A percentile compares a stretch with the other conserved stretches of the same genome.
phyloP scores from a whole-genome alignment of 2,888 invertebrate genomes.

The Ariolimax columbianus region DNA sequence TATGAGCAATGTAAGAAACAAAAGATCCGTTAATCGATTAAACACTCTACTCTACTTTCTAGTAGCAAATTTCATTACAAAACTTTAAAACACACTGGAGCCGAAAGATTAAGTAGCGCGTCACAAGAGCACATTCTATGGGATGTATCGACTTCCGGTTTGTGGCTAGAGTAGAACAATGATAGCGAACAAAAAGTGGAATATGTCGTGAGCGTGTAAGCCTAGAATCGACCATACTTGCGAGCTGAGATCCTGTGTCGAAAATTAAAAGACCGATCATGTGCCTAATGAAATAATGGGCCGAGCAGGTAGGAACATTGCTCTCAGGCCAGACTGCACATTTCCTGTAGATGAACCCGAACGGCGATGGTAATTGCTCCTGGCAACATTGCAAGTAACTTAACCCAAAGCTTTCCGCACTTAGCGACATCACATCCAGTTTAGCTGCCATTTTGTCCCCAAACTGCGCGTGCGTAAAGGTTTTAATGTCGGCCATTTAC shows the following conservation, averaged over 20 bases:
- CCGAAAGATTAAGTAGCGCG: background rate
- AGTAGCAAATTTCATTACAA: background rate
- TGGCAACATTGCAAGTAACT: conserved; percentile 42
- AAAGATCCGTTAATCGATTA: background rate
- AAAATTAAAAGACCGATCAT: conserved; percentile 40
- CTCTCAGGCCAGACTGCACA: conserved; percentile 34
- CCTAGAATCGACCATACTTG: background rate
- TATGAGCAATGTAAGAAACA: background rate
- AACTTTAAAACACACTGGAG: background rate
- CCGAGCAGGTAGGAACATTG: conserved; percentile 39
- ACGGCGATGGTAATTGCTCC: conserved; percentile 42
- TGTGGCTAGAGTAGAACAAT: background rate
- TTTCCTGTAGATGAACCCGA: conserved; percentile 30
- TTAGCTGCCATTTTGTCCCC: conserved; percentile 46
- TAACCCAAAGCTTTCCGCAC: conserved; percentile 46
- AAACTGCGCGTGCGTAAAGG: conserved; percentile 45
- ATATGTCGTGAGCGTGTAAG: background rate
- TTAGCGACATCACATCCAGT: conserved; percentile 42
- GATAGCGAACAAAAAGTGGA: background rate
- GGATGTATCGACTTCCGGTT: background rate
- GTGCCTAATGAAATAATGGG: conserved; percentile 49
- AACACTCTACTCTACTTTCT: background rate
- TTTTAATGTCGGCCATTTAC: conserved; percentile 50
- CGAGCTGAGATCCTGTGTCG: conserved; percentile 4
- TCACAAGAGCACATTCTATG: background rate